Conservation (phyloP, 1,140 invertebrate species). For the Drosophila bipectinata region DNA sequence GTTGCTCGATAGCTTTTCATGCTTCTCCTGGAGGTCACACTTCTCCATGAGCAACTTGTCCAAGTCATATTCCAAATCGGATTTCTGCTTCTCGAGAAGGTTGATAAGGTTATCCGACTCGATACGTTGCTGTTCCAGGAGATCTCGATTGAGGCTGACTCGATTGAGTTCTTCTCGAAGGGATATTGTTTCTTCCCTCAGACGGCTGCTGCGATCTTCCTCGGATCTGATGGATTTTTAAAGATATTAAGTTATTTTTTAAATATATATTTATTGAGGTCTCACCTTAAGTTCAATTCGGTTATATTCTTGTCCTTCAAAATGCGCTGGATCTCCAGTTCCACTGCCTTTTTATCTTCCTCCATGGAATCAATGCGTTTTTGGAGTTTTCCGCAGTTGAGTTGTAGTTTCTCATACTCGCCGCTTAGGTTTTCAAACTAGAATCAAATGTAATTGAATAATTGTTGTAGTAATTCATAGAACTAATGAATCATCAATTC, state of each 20-base stretch:
- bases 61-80: slow-evolving; percentile 90
- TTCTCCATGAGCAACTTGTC: slow-evolving; percentile 89
- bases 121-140: slow-evolving; percentile 91
- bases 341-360: slow-evolving; percentile 90
- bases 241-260: fast-evolving
- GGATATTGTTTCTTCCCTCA: slow-evolving; percentile 90
- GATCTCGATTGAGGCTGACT: slow-evolving; percentile 88
- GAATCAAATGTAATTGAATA: slow-evolving; percentile 18
- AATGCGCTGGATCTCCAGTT: slow-evolving; percentile 88
- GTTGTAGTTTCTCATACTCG: slow-evolving; percentile 91
- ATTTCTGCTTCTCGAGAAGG: slow-evolving; percentile 91
- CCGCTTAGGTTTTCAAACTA: slow-evolving; percentile 89
- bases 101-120: slow-evolving; percentile 89
- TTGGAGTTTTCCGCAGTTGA: slow-evolving; percentile 88
- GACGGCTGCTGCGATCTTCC: slow-evolving; percentile 90
- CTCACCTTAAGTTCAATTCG: slow-evolving; percentile 85
- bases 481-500: background rate
- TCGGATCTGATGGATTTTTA: slow-evolving; percentile 85
- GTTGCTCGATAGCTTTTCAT: slow-evolving; percentile 89
- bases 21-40: slow-evolving; percentile 89
- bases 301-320: slow-evolving; percentile 88
- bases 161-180: slow-evolving; percentile 91
- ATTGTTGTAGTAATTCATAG: background rate
- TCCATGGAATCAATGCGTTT: slow-evolving; percentile 89
- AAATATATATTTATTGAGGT: no score